Conservation (phyloP, 2,888 invertebrate species). For the Synanthedon myopaeformis region DNA sequence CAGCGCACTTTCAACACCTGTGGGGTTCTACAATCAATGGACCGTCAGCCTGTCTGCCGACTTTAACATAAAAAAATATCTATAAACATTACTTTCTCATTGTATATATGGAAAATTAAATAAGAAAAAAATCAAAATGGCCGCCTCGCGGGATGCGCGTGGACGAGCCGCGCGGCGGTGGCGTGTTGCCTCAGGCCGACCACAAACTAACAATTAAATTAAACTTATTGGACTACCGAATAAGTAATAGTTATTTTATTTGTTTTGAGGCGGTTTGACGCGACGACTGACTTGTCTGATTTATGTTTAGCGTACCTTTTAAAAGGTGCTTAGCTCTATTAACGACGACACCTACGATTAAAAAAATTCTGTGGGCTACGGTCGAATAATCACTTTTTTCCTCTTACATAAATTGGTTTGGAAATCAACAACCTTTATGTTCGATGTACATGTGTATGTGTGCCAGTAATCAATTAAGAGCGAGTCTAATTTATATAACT, state of each 20-base stretch:
- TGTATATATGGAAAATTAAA: not conserved
- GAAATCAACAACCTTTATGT: not conserved
- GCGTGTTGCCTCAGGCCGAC: slow-evolving; percentile 37
- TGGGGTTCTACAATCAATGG: no score
- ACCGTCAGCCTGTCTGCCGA: no score
- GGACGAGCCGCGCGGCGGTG: slow-evolving; percentile 8
- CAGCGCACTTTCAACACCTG: no score
- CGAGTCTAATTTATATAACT: slow-evolving; percentile 45
- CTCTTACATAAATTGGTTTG: not conserved
- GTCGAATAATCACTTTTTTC: no score
- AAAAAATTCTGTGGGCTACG: not conserved
- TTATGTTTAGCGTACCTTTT: slow-evolving; percentile 35
- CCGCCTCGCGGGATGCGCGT: slow-evolving; percentile 18
- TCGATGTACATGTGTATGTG: slow-evolving; percentile 9
- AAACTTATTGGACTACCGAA: slow-evolving; percentile 63
- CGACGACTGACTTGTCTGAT: slow-evolving; percentile 38
- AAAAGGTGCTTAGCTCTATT: slow-evolving; percentile 30
- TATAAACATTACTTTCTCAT: not conserved
- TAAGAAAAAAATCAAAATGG: slow-evolving; percentile 9
- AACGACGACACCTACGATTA: slow-evolving; percentile 12
- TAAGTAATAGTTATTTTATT: slow-evolving; percentile 54
- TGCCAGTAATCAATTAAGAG: slow-evolving; percentile 38
- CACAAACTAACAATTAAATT: slow-evolving; percentile 63
- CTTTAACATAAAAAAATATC: not conserved
- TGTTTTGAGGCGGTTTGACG: slow-evolving; percentile 59